phyloP scores from a whole-genome alignment of 2,888 invertebrate genomes.

The Orthonychiurus folsomi region DNA sequence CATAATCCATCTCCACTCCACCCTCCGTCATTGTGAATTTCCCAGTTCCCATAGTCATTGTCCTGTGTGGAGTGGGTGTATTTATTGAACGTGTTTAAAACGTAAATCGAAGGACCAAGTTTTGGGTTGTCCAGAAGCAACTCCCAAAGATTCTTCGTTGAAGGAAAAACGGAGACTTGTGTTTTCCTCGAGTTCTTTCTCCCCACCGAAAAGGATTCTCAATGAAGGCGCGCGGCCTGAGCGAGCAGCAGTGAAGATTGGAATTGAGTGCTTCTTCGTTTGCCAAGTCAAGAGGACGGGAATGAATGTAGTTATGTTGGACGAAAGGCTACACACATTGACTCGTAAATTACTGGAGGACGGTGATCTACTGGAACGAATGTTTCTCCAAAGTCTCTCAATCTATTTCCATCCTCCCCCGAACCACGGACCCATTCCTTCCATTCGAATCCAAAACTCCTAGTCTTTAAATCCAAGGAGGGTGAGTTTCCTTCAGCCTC shows the following conservation, averaged over 20 bases:
- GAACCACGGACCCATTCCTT: not conserved
- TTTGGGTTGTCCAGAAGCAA: not conserved
- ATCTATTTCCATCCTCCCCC: not conserved
- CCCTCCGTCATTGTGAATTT: too few species aligned
- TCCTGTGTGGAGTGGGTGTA: not conserved
- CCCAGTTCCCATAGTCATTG: too few species aligned
- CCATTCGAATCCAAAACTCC: not conserved
- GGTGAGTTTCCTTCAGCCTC: not conserved
- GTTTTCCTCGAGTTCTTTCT: not conserved
- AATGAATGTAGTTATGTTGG: not conserved
- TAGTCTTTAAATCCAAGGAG: not conserved
- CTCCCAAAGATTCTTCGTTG: too few species aligned
- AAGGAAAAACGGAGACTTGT: not conserved
- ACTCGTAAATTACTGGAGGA: constrained; percentile 2
- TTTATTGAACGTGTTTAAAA: constrained; percentile 19
- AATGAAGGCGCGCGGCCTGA: too few species aligned
- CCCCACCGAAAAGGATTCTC: too few species aligned
- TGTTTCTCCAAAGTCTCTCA: constrained; percentile 1
- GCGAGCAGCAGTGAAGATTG: not conserved
- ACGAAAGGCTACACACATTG: not conserved
- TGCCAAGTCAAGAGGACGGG: not conserved
- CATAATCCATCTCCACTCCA: not conserved
- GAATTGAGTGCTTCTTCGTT: not conserved
- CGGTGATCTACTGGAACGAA: not conserved
- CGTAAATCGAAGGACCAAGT: constrained; percentile 13